These are phyloP conservation scores for Smithornis capensis DNA, from an alignment of 2,113 vertebrate genomes.

Conservation along the genomic window DNA sequence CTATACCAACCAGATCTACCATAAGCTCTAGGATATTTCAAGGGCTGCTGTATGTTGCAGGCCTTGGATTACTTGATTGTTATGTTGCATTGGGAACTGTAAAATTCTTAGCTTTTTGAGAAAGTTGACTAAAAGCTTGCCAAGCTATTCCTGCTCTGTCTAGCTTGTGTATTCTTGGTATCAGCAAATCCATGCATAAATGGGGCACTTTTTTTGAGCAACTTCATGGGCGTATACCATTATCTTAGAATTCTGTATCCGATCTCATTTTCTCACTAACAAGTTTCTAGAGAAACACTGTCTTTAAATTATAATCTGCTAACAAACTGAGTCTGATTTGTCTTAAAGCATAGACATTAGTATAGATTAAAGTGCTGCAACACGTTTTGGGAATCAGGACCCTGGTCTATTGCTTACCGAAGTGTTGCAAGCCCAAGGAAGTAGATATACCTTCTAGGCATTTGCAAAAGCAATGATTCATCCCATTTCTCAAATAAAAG, in stretches of 20 bases:
- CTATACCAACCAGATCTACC: not conserved
- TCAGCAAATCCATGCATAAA: not conserved
- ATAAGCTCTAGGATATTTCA: not conserved
- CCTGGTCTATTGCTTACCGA: not conserved
- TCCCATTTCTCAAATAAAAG: not conserved
- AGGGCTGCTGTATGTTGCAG: not conserved
- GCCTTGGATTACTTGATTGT: not conserved
- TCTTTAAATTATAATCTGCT: not conserved
- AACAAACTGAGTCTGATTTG: not conserved
- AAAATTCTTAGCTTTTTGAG: not conserved
- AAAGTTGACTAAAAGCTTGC: not conserved
- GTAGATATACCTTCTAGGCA: not conserved
- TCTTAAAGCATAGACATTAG: not conserved
- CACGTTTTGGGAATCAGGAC: not conserved
- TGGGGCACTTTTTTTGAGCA: not conserved
- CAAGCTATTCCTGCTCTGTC: not conserved
- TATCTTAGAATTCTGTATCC: not conserved
- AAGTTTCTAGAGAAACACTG: not conserved
- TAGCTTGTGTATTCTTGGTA: not conserved
- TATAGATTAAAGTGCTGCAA: not conserved
- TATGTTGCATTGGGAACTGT: not conserved
- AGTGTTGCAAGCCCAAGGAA: not conserved
- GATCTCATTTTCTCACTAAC: not conserved
- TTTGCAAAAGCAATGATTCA: not conserved
- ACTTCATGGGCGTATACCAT: not conserved